Base-by-base conservation (phyloP, 2,113 vertebrate species). In the Acanthisitta chloris region DNA sequence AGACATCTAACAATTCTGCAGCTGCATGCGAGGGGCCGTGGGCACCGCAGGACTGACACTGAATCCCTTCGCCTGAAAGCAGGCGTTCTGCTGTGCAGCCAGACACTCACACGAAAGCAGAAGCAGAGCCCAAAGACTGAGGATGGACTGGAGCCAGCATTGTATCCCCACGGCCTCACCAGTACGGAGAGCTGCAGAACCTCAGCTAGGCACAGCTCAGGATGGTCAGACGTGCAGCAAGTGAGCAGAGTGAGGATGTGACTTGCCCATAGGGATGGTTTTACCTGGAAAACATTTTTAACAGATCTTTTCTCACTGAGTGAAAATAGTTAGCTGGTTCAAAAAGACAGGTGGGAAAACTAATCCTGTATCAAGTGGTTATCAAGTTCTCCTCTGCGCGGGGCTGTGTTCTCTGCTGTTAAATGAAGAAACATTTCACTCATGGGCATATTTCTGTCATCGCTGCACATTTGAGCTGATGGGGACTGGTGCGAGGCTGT, bases 1-100 rank as follows among this genome's bases (percentile, higher is more conserved):
- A 96, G 85, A 65, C 64, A 64, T 77, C 92, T 81, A 92, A 97
- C 88, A 92, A 92, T 94, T 83, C 92, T 61, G 83, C 94, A 95
- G 94, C 86, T 96, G 91, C 88, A 45, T 71, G 81, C 1, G 8
- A 81, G 66, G 48, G 49, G 73, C 42, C 77, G 16, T 0, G 19
- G 77, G 72, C 54, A 40, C 67, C 1, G 0, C 81, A 55, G 83
- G 62, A 55, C 69, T 6, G 45, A 29, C 85, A 46, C 45, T 0
- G 1, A 69, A 48, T 42, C 86, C 69, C 66, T 71, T 64, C 70
- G 79, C 14, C 58, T 54, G 72, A 74, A 54, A 73, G 81, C 33
- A 13, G 54, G 83, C 3, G 7, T 58, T 83, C 81, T 0, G 5
- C 81, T 71, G 84, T 40, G 89, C 80, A 90, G 95, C 65, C 84